Percentiles rank a stretch among this genome's conserved stretches.
These are phyloP conservation scores for Phylloscopus whistleri DNA, from an alignment of 2,113 vertebrate species.

Conservation along the genomic window DNA sequence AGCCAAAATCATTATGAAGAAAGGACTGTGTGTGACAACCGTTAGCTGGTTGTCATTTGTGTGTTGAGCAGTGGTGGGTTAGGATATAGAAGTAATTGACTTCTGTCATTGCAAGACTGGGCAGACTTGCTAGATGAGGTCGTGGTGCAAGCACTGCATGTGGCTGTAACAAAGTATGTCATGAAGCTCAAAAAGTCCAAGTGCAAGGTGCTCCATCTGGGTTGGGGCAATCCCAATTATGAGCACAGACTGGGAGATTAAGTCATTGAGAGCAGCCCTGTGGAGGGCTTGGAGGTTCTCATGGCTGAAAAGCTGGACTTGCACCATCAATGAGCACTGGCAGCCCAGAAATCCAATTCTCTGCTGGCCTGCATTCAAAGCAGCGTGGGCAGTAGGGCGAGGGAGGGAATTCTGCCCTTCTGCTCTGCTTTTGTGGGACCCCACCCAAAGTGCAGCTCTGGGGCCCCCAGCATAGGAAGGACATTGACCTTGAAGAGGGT, in stretches of 20 bases:
- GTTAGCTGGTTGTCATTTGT: not conserved
- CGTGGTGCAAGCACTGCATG: not conserved
- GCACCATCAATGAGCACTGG: fast-evolving
- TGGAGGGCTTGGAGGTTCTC: not conserved
- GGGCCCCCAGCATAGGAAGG: fast-evolving
- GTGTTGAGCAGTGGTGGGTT: not conserved
- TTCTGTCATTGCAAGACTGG: not conserved
- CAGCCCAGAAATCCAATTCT: not conserved
- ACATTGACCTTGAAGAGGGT: not conserved
- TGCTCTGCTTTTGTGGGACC: not conserved
- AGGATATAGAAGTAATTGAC: not conserved
- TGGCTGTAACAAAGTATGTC: not conserved
- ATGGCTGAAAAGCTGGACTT: not conserved
- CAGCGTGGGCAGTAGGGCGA: fast-evolving
- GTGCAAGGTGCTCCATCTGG: not conserved
- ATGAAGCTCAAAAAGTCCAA: not conserved
- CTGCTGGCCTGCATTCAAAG: not conserved
- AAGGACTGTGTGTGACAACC: not conserved
- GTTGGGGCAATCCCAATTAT: not conserved
- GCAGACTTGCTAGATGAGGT: not conserved
- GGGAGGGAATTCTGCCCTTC: not conserved
- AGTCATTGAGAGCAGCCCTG: not conserved
- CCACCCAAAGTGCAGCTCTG: not conserved
- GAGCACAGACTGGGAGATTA: not conserved
- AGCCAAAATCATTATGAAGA: not conserved